Percentiles rank a stretch among this genome's conserved stretches.
Evolutionary conservation across 2,113 vertebrate genomes (phyloP).

Genomic region (Brachyistius frenatus): DNA sequence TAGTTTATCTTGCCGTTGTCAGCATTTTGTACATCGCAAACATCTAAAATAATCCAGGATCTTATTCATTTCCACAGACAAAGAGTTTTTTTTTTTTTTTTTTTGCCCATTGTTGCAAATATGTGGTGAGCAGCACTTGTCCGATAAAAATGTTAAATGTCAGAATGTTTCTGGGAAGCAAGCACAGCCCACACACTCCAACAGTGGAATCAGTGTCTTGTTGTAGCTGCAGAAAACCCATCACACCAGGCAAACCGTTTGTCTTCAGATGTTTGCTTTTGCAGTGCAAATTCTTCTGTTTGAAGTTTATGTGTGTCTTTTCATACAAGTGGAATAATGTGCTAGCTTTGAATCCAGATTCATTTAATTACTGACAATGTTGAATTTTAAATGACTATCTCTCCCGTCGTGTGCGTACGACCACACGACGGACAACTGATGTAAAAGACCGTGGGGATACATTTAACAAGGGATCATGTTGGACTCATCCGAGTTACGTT

Average conservation of each 20-base stretch:
- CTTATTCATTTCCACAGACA: conserved; percentile 9
- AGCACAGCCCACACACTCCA: conserved; percentile 37
- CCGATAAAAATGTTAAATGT: conserved; percentile 48
- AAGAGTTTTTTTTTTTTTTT: background rate
- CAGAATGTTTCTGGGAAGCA: conserved; percentile 52
- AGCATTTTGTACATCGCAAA: conserved; percentile 13
- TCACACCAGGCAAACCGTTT: conserved; percentile 5
- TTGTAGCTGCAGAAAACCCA: conserved; percentile 19
- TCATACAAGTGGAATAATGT: background rate
- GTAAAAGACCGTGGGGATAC: too few species aligned
- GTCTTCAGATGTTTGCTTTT: conserved; percentile 47
- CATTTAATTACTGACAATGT: background rate
- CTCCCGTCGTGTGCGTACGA: too few species aligned
- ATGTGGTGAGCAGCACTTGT: conserved; percentile 6
- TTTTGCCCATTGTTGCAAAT: conserved; percentile 17
- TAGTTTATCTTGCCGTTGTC: conserved; percentile 15
- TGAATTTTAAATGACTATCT: background rate
- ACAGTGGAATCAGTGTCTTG: conserved; percentile 35
- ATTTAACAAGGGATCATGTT: too few species aligned
- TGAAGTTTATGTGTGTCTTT: background rate
- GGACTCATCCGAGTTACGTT: too few species aligned
- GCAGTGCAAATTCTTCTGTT: conserved; percentile 16
- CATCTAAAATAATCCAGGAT: background rate
- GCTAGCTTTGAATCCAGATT: background rate
- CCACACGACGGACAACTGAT: too few species aligned